Evolutionary conservation across 2,113 vertebrate species (phyloP), one percentile per base, ranked within the genome.

Genomic region (Myiozetetes cayanensis): DNA sequence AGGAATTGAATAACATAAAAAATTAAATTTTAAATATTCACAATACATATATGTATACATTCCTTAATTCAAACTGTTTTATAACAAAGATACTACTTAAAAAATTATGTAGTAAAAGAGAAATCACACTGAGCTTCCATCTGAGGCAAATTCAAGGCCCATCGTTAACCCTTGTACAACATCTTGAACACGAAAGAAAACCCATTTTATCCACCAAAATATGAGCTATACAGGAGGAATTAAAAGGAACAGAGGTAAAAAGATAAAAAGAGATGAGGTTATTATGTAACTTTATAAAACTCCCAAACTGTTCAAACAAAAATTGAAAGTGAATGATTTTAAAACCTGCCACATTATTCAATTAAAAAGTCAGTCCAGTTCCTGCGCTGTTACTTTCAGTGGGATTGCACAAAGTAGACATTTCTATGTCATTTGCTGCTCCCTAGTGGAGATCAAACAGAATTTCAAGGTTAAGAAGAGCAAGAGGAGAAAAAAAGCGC

Each of bases 341-440:
- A 37, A 82, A 83, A 85, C 17, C 52, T 87, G 43, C 5, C 37
- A n/a, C 44, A 90, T 91, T 35, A 83, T 2, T 74, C 59, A 94
- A 83, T 62, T 67, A 84, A 75, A 55, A 91, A 77, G 30, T 75
- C 43, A 50, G 74, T 46, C 37, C 52, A 14, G 14, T 1, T 75
- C 81, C 65, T 65, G 31, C n/a, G 4, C 35, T 20, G 9, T 8
- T 76, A 71, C 52, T 82, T 85, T 65, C 62, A 2, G 1, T 12
- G 62, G 43, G 53, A 63, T 58, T 62, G 39, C 35, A 61, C 20
- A 1, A 1, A 74, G 46, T 14, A 35, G 24, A 63, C 4, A 33
- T 94, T 97, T 96, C 56, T 28, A 27, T 95, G 84, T 95, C 93
- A 44, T 97, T 87, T 98, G 96, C 96, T 97, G 97, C 96, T 87